Base-by-base conservation (phyloP, 2,113 vertebrate genomes). In the Callaeas wilsoni region DNA sequence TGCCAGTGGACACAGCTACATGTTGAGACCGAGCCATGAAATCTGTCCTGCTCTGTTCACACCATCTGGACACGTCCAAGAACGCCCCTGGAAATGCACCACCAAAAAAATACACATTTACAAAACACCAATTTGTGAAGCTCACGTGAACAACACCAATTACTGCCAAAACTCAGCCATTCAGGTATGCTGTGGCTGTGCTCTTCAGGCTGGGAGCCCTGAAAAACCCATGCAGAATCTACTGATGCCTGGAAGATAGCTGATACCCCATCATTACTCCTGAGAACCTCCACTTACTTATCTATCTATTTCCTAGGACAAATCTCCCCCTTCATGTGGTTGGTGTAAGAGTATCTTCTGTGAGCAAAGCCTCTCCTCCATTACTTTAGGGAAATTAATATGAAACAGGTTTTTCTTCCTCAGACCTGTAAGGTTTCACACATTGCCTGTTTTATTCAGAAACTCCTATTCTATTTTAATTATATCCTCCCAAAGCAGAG, bases 401-500 rank as follows among this genome's bases (percentile, higher is more conserved):
- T 13, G 26, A 88, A 94, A 81, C 0, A 0, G 35, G 39, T 49
- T 93, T 89, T 90, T 82, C 49, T 76, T 57, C 67, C 42, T 49
- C 74, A 67, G 64, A 95, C 57, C 46, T 85, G 25, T 69, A 83
- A 68, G 41, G 25, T 75, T 96, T 94, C 73, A 76, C 11, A 20
- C 39, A 57, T 11, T 69, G 70, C 32, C 47, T 65, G 9, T 64
- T 89, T 88, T 74, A 90, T 76, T 76, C 50, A 68, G 62, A 81
- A 95, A 67, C 15, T 87, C 35, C 57, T 6, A 4, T 87, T 90
- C 57, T 87, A 52, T 53, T 92, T 95, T 84, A 95, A 96, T 95
- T 90, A 77, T 11, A 75, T 69, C 16, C 33, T 95, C 62, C 87
- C 26, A 32, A 92, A 75, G 69, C 35, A 86, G 41, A 83, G 16